Evolutionary conservation across 30 jellyfish, hydroid and myxozoan genomes (phyloP), one percentile per base, ranked within the genome.

Genomic region (Euphysa ruthae): DNA sequence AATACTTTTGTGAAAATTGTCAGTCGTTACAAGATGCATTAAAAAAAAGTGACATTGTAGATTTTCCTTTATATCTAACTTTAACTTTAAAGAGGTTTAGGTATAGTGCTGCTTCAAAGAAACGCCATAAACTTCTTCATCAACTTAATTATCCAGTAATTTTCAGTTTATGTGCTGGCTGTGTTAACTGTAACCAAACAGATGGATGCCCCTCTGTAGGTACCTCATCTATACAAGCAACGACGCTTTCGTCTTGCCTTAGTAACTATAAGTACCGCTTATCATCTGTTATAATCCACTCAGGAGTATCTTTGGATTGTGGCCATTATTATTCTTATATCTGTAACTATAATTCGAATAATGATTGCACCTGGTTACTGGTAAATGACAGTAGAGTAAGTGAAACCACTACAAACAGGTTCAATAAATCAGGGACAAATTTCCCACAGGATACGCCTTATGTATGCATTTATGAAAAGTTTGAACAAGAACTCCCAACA

Each of bases 381-480:
- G 57, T 85, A 71, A 85, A 85, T 50, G 96, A 85, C 49, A 77
- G 81, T 27, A 58, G 69, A 5, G 81, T 73, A 12, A 28, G 84
- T 29, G 8, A 26, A 2, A 85, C 78, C 7, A 43, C 73, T 14
- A 58, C 28, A 30, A 50, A 83, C 2, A 63, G 54, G 16, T 12
- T 85, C 20, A 62, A 61, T 32, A 71, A 58, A 16, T 69, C 78
- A 3, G 77, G 75, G 2, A 54, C 31, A 2, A 71, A 56, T 56
- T 78, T 69, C 35, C 93, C 96, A 8, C 57, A 82, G 27, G 96
- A 85, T 32, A 85, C 96, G 4, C 96, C 96, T 31, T 85, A 85
- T 66, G 91, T 85, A 35, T 78, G 89, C 35, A 77, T 85, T 1
- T 85, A 85, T 46, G 92, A 85, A 71, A 75, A 58, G 51, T 29